Evolutionary conservation across 2,888 invertebrate genomes (phyloP).

Genomic region (Stenotaenia linearis): DNA sequence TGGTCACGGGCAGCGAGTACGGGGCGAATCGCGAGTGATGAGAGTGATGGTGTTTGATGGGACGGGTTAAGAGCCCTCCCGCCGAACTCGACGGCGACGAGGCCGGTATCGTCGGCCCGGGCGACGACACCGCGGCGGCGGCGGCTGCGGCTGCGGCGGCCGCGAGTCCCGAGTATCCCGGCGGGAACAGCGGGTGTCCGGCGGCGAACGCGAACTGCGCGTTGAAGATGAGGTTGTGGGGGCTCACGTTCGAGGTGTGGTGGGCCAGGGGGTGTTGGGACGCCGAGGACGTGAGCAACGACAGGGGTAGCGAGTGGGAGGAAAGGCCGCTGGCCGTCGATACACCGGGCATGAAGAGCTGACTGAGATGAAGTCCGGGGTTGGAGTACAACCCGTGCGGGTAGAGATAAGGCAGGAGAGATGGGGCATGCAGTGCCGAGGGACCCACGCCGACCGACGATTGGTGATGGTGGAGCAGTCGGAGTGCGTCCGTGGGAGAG

Average conservation of each 20-base stretch:
- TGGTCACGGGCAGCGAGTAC: slow-evolving; percentile 60
- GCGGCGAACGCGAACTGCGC: slow-evolving; percentile 81
- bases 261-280: slow-evolving; percentile 37
- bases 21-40: slow-evolving; percentile 66
- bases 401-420: slow-evolving; percentile 81
- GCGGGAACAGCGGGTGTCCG: slow-evolving; percentile 70
- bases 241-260: slow-evolving; percentile 57
- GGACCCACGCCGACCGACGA: slow-evolving; percentile 68
- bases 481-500: slow-evolving; percentile 32
- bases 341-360: slow-evolving; percentile 35
- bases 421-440: slow-evolving; percentile 68
- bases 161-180: slow-evolving; percentile 55
- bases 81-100: slow-evolving; percentile 39
- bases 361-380: slow-evolving; percentile 44
- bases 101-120: slow-evolving; percentile 24
- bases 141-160: slow-evolving; percentile 40
- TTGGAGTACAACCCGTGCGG: slow-evolving; percentile 77
- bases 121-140: slow-evolving; percentile 6
- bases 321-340: slow-evolving; percentile 36
- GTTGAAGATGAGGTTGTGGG: slow-evolving; percentile 79
- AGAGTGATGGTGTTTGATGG: slow-evolving; percentile 54
- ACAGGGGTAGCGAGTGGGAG: slow-evolving; percentile 42
- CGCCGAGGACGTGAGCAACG: slow-evolving; percentile 43
- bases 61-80: slow-evolving; percentile 47
- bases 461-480: slow-evolving; percentile 36